Evolutionary conservation across 2,113 vertebrate species (phyloP), one percentile per base, ranked within the genome.

Genomic region (Lagopus leucura): DNA sequence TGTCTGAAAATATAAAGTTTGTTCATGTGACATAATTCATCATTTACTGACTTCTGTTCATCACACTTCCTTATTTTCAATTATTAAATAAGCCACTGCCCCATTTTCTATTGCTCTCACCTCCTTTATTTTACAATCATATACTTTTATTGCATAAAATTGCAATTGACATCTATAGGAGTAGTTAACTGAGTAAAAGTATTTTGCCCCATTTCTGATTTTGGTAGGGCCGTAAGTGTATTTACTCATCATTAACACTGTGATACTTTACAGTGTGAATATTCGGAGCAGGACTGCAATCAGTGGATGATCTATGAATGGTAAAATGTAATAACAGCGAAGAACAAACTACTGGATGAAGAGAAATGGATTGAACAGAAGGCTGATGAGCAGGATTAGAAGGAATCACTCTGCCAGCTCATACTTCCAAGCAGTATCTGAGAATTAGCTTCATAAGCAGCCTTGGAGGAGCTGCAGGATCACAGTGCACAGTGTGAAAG

Each of bases 1-100:
- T 36, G 22, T 73, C 19, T 24, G 36, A 72, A n/a, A 58, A 67
- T n/a, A 52, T 8, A 38, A 64, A 34, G 7, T 27, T 34, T 60
- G 8, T 7, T 76, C n/a, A 58, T 40, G 40, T 2, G 22, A 34
- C 6, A 18, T 0, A 0, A n/a, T 52, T 81, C 55, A 61, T 5
- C 8, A 47, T 42, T 21, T 83, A 27, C 36, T 25, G n/a, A 25
- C 13, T 88, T 70, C 34, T 47, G 7, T 13, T 90, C 21, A 64
- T 90, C 27, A 11, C 0, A 0, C 5, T 73, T 67, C 30, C 60
- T 73, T 69, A 28, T 11, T 34, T 13, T 16, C n/a, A 66, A 25
- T 22, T n/a, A n/a, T 17, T 28, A 71, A 77, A 74, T 71, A 69
- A 77, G 15, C 38, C 11, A 69, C 58, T 32, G 40, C 3, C 24